Evolutionary conservation across 2,797 vertebrate species (phyloP), one percentile per base, ranked within the genome.

Genomic region (Miopithecus talapoin): DNA sequence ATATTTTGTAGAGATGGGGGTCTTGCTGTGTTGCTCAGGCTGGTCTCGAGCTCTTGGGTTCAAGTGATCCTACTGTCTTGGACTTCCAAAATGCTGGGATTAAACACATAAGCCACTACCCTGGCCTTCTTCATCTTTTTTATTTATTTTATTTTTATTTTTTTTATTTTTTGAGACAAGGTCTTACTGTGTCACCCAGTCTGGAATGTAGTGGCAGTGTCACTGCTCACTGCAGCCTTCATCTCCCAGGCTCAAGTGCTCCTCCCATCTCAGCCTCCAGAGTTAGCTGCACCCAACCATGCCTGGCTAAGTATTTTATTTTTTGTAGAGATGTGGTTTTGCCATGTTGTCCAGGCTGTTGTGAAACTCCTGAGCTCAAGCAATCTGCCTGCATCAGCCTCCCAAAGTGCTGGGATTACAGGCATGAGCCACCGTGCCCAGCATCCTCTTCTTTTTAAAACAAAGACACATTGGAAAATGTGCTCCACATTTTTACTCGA

Each of bases 401-500:
- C 61, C 61, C 61, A 68, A 68, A 68, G 61, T 68, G 16, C 33
- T 68, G 33, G 61, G 30, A 68, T 68, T n/a, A 68, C 61, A 68
- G 61, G 33, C 61, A n/a, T 68, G 33, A 68, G 33, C 61, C 61
- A n/a, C 16, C 33, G 9, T 68, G 61, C 33, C 33, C 16, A 68
- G 16, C 16, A 36, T 46, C 9, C 1, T n/a, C 24, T 57, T 43
- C 50, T n/a, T 57, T 53, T 57, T 90, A 36, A 53, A 74, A 43
- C 14, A 90, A 87, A 92, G 46, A 24, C 16, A 75, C 24, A 36
- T 83, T 94, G 24, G 28, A 83, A 95, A 93, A 96, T 85, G 2
- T n/a, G 28, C 70, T 87, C 12, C 28, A 64, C 5, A 80, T 90
- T 94, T 96, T 91, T 94, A 36, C 28, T 91, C 75, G 95, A 94